These are phyloP conservation scores for Calidris pugnax DNA, from an alignment of 2,113 vertebrate species.

Conservation along the genomic window DNA sequence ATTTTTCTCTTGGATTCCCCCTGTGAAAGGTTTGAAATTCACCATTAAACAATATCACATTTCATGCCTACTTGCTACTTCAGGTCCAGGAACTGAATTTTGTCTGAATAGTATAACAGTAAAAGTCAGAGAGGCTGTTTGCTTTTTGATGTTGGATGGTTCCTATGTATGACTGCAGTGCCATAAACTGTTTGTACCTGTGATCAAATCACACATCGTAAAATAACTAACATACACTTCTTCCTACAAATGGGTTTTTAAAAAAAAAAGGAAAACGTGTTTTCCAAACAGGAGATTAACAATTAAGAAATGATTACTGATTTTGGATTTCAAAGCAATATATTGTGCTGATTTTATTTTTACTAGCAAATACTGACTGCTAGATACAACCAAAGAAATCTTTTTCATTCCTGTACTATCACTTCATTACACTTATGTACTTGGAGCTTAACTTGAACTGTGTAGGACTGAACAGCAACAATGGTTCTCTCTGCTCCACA, in stretches of 20 bases:
- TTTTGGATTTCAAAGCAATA: neutral
- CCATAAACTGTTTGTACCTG: conserved; percentile 37
- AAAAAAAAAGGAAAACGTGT: neutral
- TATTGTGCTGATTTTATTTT: neutral
- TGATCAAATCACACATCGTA: conserved; percentile 53
- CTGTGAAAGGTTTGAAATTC: conserved; percentile 32
- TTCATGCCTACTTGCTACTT: conserved; percentile 53
- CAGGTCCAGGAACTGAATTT: conserved; percentile 30
- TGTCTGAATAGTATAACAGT: neutral
- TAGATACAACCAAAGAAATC: neutral
- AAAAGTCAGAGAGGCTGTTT: conserved; percentile 19
- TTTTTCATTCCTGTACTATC: neutral
- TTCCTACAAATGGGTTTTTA: neutral
- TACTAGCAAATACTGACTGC: neutral
- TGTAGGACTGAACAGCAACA: neutral
- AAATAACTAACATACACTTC: conserved; percentile 8
- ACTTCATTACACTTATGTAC: neutral
- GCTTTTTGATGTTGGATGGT: conserved; percentile 42
- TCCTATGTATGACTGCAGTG: neutral
- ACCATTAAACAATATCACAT: conserved; percentile 3
- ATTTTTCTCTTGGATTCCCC: conserved; percentile 23
- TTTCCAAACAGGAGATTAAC: neutral
- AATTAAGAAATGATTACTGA: neutral
- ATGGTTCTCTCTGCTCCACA: neutral
- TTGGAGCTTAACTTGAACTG: neutral